phyloP scores from a whole-genome alignment of 2,888 invertebrate genomes.

The Arge pagana region DNA sequence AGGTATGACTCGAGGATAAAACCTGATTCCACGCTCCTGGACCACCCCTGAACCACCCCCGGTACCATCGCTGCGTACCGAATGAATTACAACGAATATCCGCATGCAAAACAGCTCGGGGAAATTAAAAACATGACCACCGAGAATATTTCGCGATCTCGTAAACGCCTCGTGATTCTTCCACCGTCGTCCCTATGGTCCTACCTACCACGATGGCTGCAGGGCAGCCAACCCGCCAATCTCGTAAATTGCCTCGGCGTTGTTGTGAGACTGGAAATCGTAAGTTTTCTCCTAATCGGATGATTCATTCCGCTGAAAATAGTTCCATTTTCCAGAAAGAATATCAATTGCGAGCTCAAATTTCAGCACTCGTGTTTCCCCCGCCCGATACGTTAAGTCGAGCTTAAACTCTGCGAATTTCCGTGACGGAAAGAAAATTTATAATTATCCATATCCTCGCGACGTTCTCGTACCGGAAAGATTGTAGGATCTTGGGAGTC shows the following conservation, averaged over 20 bases:
- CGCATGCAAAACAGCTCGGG: slow-evolving; percentile 46
- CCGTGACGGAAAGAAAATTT: no score
- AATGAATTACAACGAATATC: slow-evolving; percentile 49
- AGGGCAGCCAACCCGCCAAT: slow-evolving; percentile 38
- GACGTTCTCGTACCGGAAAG: no score
- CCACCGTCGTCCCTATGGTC: slow-evolving; percentile 11
- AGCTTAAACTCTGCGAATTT: no score
- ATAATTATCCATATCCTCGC: no score
- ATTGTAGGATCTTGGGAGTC: no score
- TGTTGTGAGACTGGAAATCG: slow-evolving; percentile 39
- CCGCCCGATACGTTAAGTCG: no score
- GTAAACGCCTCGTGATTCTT: slow-evolving; percentile 22
- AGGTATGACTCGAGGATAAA: no score
- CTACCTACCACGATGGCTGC: slow-evolving; percentile 24
- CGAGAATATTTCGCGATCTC: no score
- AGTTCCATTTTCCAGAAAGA: no score
- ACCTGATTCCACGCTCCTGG: no score
- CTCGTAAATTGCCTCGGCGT: slow-evolving; percentile 45
- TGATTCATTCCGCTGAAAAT: slow-evolving; percentile 38
- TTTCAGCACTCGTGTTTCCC: no score
- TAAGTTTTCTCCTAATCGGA: slow-evolving; percentile 43
- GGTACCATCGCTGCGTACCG: slow-evolving; percentile 31
- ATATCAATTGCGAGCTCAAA: no score
- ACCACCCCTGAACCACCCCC: slow-evolving; percentile 5
- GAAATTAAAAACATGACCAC: slow-evolving; percentile 49